Percentiles rank a stretch among this genome's conserved stretches.
These are phyloP conservation scores for Saccopteryx leptura DNA, from an alignment of 2,113 vertebrate species.

Conservation along the genomic window DNA sequence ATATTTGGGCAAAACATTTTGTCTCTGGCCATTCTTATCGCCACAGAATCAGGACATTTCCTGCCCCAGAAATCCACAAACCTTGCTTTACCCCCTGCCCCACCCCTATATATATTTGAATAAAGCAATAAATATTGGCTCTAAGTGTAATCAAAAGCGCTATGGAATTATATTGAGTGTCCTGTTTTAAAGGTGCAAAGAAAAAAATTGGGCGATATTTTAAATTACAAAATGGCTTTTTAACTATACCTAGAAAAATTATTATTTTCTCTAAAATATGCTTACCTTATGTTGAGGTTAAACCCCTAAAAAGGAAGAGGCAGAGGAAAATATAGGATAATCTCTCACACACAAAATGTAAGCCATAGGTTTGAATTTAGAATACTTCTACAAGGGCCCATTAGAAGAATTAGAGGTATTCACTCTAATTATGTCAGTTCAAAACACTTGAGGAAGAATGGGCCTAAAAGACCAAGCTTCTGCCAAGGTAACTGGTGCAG, in stretches of 20 bases:
- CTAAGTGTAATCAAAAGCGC: not conserved
- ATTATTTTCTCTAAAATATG: not conserved
- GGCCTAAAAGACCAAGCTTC: not conserved
- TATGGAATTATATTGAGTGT: not conserved
- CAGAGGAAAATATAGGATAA: not conserved
- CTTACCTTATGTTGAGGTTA: not conserved
- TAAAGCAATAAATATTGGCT: not conserved
- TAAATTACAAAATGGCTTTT: not conserved
- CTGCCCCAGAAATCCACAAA: not conserved
- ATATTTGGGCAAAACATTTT: not conserved
- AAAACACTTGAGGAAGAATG: not conserved
- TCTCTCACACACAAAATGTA: not conserved
- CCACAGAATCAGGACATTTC: not conserved
- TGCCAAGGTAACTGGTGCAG: not conserved
- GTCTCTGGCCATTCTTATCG: not conserved
- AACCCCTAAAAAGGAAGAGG: not conserved
- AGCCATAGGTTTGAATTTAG: not conserved
- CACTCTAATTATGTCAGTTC: not conserved
- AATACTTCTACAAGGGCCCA: not conserved
- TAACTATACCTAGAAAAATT: not conserved
- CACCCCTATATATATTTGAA: not conserved
- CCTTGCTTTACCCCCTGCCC: not conserved
- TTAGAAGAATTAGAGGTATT: not conserved
- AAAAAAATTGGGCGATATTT: not conserved
- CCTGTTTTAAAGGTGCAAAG: not conserved